These are phyloP conservation scores for Temnothorax curvispinosus DNA, from an alignment of 1,140 invertebrate genomes.

Conservation along the genomic window DNA sequence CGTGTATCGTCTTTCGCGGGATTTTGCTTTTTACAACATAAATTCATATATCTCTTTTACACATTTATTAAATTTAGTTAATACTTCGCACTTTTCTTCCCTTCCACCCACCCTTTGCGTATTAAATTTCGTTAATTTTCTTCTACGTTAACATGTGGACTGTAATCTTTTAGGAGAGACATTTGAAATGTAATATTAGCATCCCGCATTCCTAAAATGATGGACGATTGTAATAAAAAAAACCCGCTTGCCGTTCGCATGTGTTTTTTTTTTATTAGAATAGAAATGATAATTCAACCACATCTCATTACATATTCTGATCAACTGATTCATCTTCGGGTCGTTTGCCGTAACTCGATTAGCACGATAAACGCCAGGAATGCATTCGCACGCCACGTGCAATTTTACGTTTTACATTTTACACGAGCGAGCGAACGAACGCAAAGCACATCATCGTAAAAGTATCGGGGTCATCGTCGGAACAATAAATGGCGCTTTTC, in stretches of 20 bases:
- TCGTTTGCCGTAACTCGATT: constrained; percentile 40
- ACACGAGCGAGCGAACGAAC: background rate
- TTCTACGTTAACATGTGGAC: background rate
- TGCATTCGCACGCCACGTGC: background rate
- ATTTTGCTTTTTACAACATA: background rate
- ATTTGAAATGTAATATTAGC: background rate
- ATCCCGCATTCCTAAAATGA: background rate
- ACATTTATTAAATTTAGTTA: background rate
- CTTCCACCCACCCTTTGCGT: background rate
- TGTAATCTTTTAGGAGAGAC: background rate
- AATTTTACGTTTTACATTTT: background rate
- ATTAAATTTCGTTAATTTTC: background rate
- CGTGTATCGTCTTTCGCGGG: background rate
- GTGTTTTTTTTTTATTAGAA: constrained; percentile 50
- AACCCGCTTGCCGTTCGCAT: background rate
- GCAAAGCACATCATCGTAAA: background rate
- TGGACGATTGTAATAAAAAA: constrained; percentile 10
- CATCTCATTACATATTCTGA: constrained; percentile 3
- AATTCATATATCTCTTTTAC: background rate
- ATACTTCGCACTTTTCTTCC: background rate
- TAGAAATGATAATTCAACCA: constrained; percentile 47
- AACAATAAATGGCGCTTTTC: constrained; percentile 35
- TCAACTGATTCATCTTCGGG: background rate
- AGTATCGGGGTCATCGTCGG: background rate
- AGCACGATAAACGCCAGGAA: constrained; percentile 34